These are phyloP conservation scores for Bergia sp. DNA, from an alignment of 92 coral and sea anemone species.

Conservation along the genomic window DNA sequence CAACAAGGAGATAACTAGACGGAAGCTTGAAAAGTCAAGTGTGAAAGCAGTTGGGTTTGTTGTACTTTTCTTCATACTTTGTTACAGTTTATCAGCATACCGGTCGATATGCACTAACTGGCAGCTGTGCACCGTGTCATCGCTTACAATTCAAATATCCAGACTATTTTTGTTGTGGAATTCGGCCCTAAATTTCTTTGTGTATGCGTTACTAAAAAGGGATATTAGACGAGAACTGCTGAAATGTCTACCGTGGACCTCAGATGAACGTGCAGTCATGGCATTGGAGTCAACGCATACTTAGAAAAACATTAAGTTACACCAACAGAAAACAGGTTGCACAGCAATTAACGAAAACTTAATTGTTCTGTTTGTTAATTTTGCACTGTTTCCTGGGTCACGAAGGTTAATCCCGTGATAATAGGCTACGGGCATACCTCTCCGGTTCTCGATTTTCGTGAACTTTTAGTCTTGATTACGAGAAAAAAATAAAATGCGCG, in stretches of 20 bases:
- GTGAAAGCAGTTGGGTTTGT: slow-evolving; percentile 78
- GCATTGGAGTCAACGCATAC: slow-evolving; percentile 11
- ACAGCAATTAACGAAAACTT: background rate
- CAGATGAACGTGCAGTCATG: background rate
- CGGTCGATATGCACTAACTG: slow-evolving; percentile 67
- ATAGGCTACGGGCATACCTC: too few species aligned
- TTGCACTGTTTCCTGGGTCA: too few species aligned
- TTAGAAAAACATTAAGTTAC: background rate
- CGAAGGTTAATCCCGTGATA: background rate
- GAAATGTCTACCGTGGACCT: background rate
- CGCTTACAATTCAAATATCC: slow-evolving; percentile 52
- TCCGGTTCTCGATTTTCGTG: too few species aligned
- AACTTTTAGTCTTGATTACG: too few species aligned
- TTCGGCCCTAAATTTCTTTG: slow-evolving; percentile 73
- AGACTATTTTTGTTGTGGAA: slow-evolving; percentile 65
- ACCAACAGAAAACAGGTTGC: background rate
- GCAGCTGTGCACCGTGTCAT: slow-evolving; percentile 50
- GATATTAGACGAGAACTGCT: slow-evolving; percentile 63
- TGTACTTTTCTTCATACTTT: slow-evolving; percentile 63
- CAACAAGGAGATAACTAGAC: background rate
- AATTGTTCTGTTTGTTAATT: background rate
- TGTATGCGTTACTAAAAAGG: slow-evolving; percentile 73
- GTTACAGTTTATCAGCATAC: slow-evolving; percentile 68
- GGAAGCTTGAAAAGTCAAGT: slow-evolving; percentile 51
- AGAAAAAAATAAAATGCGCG: too few species aligned